Percentiles rank a stretch among this genome's conserved stretches.
These are phyloP conservation scores for Botrylloides violaceus DNA, from an alignment of 23 tunicate species.

Conservation along the genomic window DNA sequence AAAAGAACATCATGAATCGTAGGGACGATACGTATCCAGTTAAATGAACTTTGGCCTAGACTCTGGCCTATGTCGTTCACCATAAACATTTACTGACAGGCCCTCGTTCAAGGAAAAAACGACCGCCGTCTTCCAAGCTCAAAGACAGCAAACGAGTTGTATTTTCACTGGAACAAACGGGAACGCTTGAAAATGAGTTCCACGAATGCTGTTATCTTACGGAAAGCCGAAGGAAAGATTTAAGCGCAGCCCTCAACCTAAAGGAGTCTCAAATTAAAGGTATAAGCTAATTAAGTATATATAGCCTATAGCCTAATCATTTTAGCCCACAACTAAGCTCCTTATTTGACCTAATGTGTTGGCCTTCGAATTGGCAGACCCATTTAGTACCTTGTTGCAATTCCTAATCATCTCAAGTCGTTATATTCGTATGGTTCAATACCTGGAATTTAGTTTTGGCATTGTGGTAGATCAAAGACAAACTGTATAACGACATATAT, in stretches of 20 bases:
- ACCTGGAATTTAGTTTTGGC: too few species aligned
- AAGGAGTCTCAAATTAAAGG: conserved; percentile 76
- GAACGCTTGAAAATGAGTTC: conserved; percentile 44
- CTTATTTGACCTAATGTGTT: too few species aligned
- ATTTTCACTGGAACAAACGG: conserved; percentile 42
- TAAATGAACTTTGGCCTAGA: too few species aligned
- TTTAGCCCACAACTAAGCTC: too few species aligned
- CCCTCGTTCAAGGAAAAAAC: conserved; percentile 1
- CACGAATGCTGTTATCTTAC: conserved; percentile 49
- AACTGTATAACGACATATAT: neutral
- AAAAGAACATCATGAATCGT: too few species aligned
- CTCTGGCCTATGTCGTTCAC: too few species aligned
- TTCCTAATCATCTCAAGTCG: too few species aligned
- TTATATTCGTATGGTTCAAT: too few species aligned
- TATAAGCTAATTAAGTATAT: neutral
- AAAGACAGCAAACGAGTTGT: conserved; percentile 33
- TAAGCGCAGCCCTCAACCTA: conserved; percentile 43
- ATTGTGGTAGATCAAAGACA: neutral
- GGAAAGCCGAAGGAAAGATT: conserved; percentile 36
- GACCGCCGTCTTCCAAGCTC: neutral
- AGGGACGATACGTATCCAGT: too few species aligned
- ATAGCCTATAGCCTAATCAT: too few species aligned
- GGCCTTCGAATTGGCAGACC: too few species aligned
- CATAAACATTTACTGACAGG: neutral
- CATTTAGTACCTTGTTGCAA: too few species aligned